Evolutionary conservation across 1,140 invertebrate species (phyloP), one percentile per base, ranked within the genome.

Genomic region (Bacillus rossius): DNA sequence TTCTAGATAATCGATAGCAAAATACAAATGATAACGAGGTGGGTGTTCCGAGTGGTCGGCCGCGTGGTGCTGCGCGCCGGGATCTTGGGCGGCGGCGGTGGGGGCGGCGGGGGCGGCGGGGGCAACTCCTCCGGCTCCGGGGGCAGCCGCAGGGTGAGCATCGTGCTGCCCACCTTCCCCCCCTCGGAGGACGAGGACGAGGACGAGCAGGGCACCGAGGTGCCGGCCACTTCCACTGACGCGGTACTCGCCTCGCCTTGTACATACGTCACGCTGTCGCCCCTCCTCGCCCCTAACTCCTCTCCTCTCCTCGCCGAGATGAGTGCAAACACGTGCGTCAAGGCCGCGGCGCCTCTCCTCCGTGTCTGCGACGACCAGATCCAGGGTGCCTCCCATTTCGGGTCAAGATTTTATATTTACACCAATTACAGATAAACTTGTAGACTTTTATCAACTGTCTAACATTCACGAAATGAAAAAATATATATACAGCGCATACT

Each of bases 1-100:
- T 82, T 84, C 69, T 87, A 88, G 87, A 84, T 87, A 77, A 79
- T 89, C 76, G 86, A 88, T 79, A 76, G 83, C 71, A 87, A 85
- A 75, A 84, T 87, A 71, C 86, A 87, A 77, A 73, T 79, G 71
- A 80, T 89, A 69, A 81, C 83, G 60, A 77, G 82, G 65, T 77
- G 82, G 67, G 67, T 88, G 64, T 79, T 89, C 69, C 80, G 82
- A 63, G 74, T 82, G 23, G 75, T 88, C 65, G 86, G 86, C 10
- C 83, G 85, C 16, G 56, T 61, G 48, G 60, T 61, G 25, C 53
- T 61, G 38, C 55, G 38, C 14, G 55, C 43, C n/a, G 74, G 79
- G 59, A 72, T 83, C 38, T 78, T 77, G 64, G 77, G 76, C 72
- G 77, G 77, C 65, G 75, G 71, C 54, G 73, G 71, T 29, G 72